Evolutionary conservation across 2,113 vertebrate species (phyloP), one percentile per base, ranked within the genome.

Genomic region (Psettodes erumei): DNA sequence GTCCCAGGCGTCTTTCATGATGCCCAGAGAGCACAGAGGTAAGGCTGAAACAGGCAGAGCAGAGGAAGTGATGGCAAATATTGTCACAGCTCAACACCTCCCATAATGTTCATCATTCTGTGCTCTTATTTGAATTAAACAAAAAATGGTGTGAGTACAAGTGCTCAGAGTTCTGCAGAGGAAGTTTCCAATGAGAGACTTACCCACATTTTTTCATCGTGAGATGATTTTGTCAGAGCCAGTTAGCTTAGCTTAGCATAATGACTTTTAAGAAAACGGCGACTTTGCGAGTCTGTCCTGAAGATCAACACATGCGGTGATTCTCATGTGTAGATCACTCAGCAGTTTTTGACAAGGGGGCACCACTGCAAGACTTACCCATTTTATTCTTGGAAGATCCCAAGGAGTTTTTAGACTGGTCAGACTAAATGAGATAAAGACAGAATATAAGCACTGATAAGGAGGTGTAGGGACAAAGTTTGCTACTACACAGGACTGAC

Each of bases 1-100:
- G 75, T 95, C 93, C 94, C 94, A 95, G 1, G 94, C 94, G 10
- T 93, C 94, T 81, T 94, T 95, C 94, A 95, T 94, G 78, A 95
- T 91, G 13, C 92, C 94, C 73, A 94, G 79, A 68, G 94, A 95
- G 67, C 94, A 95, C 18, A 94, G 83, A 10, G 94, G 94, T 64
- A 94, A 71, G 6, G 87, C 94, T 95, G 81, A 2, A 70, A 28
- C 7, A 27, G 4, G 81, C 5, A 71, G 23, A 54, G 2, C n/a
- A 75, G 15, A 30, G 16, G 27, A 48, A 35, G n/a, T 4, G 4
- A 25, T 61, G 3, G 6, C 8, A 9, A 28, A 5, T 8, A 32
- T 15, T 71, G 12, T 50, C 9, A 40, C 6, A n/a, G 8, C 25
- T 45, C 18, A 55, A 70, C 59, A 64, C 33, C 33, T 56, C 23